These are phyloP conservation scores for Calyptomena viridis DNA, from an alignment of 2,113 vertebrate species.

Conservation along the genomic window DNA sequence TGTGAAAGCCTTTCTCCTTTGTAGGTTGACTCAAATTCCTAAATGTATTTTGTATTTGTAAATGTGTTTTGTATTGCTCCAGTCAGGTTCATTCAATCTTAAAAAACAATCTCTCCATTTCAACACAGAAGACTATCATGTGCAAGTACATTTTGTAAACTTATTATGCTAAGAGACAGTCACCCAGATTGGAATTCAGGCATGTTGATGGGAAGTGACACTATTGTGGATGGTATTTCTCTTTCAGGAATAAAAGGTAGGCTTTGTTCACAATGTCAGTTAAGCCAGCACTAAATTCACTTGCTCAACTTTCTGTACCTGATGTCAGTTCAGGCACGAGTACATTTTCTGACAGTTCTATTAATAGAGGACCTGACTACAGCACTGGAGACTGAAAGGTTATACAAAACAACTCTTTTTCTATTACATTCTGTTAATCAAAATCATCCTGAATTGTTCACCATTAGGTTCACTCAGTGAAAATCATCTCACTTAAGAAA, in stretches of 20 bases:
- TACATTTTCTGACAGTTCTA: slow-evolving; percentile 63
- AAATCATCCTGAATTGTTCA: background rate
- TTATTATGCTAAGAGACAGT: slow-evolving; percentile 47
- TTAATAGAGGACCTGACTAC: slow-evolving; percentile 61
- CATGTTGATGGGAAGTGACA: slow-evolving; percentile 51
- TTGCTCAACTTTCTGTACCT: slow-evolving; percentile 44
- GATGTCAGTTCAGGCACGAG: slow-evolving; percentile 41
- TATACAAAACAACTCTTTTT: slow-evolving; percentile 32
- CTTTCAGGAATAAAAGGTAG: slow-evolving; percentile 32
- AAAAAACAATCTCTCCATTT: background rate
- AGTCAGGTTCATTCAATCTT: background rate
- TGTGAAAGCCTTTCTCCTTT: background rate
- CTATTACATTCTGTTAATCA: slow-evolving; percentile 21
- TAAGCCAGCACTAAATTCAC: slow-evolving; percentile 40
- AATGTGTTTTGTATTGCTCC: background rate
- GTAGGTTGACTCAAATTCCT: background rate
- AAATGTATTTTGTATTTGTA: background rate
- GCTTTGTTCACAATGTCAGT: slow-evolving; percentile 19
- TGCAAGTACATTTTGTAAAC: slow-evolving; percentile 30
- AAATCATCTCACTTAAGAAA: background rate
- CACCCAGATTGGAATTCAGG: slow-evolving; percentile 37
- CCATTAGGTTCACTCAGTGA: background rate
- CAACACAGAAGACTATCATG: background rate
- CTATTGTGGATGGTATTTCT: slow-evolving; percentile 29
- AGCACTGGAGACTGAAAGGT: slow-evolving; percentile 35